A percentile compares a stretch with the other conserved stretches of the same genome.
Evolutionary conservation across 2,797 vertebrate species (phyloP).

Genomic region (Peromyscus aztecus): DNA sequence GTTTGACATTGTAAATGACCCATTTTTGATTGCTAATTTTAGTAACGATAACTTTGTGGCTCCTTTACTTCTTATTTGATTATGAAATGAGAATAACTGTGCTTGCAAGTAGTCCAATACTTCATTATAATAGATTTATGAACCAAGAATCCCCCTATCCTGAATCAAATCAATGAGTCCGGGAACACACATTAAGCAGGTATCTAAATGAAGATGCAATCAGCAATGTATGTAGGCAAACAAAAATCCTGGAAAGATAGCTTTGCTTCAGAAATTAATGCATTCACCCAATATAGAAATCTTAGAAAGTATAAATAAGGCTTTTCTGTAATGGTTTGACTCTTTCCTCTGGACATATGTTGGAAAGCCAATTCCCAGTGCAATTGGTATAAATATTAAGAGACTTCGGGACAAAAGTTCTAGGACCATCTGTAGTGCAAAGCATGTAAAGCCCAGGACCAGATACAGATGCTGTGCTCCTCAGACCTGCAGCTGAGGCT

Average conservation of each 20-base stretch:
- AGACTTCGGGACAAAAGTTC: neutral
- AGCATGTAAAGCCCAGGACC: neutral
- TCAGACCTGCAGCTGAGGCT: no score
- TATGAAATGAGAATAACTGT: neutral
- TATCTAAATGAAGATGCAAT: neutral
- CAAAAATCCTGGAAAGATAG: neutral
- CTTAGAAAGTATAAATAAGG: neutral
- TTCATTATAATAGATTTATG: neutral
- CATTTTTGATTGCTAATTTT: constrained; percentile 41
- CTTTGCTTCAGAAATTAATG: constrained; percentile 11
- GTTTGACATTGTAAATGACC: neutral
- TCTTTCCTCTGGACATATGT: neutral
- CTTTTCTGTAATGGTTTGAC: neutral
- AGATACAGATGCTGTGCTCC: neutral
- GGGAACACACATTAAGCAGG: neutral
- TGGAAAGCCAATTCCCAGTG: neutral
- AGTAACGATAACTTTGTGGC: neutral
- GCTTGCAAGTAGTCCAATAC: neutral
- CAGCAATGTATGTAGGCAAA: neutral
- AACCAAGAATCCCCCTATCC: neutral
- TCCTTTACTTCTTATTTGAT: constrained; percentile 11
- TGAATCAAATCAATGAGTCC: neutral
- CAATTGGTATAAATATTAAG: neutral
- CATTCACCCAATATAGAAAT: neutral
- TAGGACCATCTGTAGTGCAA: neutral